A percentile compares a stretch with the other conserved stretches of the same genome.
phyloP scores from a whole-genome alignment of 2,797 vertebrate genomes.

The Kryptopterus vitreolus region DNA sequence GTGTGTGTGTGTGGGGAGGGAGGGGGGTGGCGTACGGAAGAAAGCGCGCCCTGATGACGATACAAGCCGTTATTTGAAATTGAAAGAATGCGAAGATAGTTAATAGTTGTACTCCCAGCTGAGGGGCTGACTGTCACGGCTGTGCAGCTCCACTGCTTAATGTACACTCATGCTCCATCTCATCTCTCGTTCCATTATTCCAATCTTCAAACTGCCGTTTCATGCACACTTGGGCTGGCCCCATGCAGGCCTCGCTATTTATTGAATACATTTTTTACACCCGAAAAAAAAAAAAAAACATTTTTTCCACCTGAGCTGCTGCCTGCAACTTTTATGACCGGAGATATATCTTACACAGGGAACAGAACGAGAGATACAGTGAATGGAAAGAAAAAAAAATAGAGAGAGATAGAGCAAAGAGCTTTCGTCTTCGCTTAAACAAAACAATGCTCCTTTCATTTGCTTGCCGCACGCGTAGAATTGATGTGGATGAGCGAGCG shows the following conservation, averaged over 20 bases:
- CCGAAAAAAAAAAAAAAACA: conserved; percentile 69
- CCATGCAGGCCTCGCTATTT: conserved; percentile 99
- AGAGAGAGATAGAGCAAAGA: conserved; percentile 58
- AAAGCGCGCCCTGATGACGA: conserved; percentile 77
- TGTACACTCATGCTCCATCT: conserved; percentile 99
- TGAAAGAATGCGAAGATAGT: conserved; percentile 95
- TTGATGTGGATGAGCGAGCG: conserved; percentile 83
- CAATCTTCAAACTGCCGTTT: conserved; percentile 92
- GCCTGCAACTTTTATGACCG: conserved; percentile 94
- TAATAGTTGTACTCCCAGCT: conserved; percentile 95
- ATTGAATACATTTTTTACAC: conserved; percentile 99
- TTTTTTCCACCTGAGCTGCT: conserved; percentile 99
- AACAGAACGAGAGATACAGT: conserved; percentile 20
- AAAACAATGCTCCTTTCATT: conserved; percentile 35
- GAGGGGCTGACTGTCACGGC: conserved; percentile 87
- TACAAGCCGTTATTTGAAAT: conserved; percentile 84
- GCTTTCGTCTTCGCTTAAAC: conserved; percentile 30
- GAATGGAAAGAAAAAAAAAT: too few species aligned
- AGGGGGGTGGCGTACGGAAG: background rate
- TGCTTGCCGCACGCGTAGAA: conserved; percentile 62
- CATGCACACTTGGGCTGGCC: conserved; percentile 90
- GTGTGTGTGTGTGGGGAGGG: too few species aligned
- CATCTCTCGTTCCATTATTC: conserved; percentile 92
- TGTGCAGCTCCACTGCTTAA: conserved; percentile 95
- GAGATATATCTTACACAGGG: conserved; percentile 71